Base-by-base conservation (phyloP, 2,888 invertebrate genomes). In the Adelphocoris suturalis region DNA sequence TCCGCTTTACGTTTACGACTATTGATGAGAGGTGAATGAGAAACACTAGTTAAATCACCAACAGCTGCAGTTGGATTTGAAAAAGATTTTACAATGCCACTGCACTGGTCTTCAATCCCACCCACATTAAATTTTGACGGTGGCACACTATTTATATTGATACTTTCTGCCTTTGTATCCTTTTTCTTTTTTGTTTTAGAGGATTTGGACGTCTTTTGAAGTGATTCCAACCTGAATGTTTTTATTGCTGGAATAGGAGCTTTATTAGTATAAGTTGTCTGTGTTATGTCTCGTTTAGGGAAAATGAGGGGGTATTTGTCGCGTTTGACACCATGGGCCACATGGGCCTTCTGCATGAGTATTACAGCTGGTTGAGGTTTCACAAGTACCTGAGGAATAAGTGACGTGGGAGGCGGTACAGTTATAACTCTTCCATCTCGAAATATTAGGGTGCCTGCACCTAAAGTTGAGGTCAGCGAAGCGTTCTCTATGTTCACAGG, bases 231-330 rank as follows among this genome's bases (percentile, higher is more conserved):
- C 19, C 90, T 84, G 80, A 90, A 86, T 19, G 91, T 84, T 84
- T 91, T 90, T 37, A 92, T 91, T 5, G 93, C 92, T 9, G 93
- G 92, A 76, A 93, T 93, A 1, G 93, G 92, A 16, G 92, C 92
- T 90, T 92, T 92, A 87, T 92, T 92, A 0, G 91, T 91, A 85
- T 91, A 92, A 16, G 92, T 92, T 4, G 92, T 92, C 81, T 90
- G 91, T 7, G 92, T 92, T 3, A 91, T 89, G 86, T 92, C 92
- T 47, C 90, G 89, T 86, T 92, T 92, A 1, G 92, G 92, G 48
- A 90, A 88, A 47, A 92, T 90, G 46, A 90, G 86, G 3, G 90
- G 78, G 23, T 27, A 28, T 90, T 91, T 90, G 12, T 91, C 91
- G 55, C 90, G 86, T 80, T 90, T 91, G 23, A 91, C 87, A 12